Evolutionary conservation across 1,140 invertebrate genomes (phyloP).

Genomic region (Ctenoplectra terminalis): DNA sequence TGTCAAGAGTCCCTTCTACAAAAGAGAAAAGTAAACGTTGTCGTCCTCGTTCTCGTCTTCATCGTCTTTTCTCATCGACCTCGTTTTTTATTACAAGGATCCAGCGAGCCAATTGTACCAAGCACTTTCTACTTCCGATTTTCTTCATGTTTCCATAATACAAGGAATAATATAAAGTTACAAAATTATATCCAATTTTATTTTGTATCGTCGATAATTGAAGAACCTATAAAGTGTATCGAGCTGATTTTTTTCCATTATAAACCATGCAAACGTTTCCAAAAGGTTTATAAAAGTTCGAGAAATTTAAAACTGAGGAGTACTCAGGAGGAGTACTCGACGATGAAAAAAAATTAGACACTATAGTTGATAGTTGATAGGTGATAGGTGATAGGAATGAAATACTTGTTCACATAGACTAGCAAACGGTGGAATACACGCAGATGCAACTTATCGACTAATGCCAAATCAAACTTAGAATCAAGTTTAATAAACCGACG

Average conservation of each 20-base stretch:
- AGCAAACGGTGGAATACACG: not conserved
- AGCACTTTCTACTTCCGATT: constrained; percentile 2
- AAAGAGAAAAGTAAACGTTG: constrained; percentile 45
- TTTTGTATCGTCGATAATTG: no score
- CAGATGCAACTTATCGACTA: not conserved
- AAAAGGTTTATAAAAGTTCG: no score
- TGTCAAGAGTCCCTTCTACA: constrained; percentile 45
- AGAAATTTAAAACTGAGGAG: no score
- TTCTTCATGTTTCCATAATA: not conserved
- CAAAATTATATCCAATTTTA: no score
- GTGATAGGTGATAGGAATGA: no score
- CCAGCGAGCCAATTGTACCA: constrained; percentile 18
- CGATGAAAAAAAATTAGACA: no score
- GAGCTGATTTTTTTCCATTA: no score
- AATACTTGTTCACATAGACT: not conserved
- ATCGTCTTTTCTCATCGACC: constrained; percentile 26
- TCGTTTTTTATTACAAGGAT: constrained; percentile 26
- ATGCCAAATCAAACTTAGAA: not conserved
- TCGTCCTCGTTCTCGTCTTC: constrained; percentile 16
- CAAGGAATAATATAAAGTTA: not conserved
- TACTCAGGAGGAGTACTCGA: no score
- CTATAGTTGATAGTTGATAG: no score
- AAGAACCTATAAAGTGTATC: no score
- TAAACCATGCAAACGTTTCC: no score
- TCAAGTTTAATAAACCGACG: not conserved